Evolutionary conservation across 2,113 vertebrate genomes (phyloP).

Genomic region (Pseudorasbora parva): DNA sequence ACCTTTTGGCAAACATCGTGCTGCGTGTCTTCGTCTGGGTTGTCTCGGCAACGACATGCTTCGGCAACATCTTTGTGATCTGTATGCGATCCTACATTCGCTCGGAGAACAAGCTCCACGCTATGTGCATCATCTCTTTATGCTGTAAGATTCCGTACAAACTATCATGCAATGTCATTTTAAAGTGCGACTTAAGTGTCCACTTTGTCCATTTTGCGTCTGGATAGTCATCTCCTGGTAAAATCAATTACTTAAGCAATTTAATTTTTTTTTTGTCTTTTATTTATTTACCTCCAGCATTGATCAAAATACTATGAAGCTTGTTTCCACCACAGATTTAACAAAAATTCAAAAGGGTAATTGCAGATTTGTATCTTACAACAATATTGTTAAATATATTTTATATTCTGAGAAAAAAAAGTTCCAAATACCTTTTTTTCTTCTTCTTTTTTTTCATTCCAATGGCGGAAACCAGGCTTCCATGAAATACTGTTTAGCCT

Average conservation of each 20-base stretch:
- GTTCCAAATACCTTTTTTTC: too few relatives aligned
- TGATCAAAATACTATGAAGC: neutral
- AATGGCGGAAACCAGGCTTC: too few relatives aligned
- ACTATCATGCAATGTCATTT: neutral
- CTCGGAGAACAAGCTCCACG: constrained; percentile 94
- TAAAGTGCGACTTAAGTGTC: neutral
- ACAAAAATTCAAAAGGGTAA: too few relatives aligned
- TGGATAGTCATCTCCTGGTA: neutral
- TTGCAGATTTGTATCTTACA: too few relatives aligned
- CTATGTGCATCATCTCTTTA: constrained; percentile 94
- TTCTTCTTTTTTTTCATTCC: too few relatives aligned
- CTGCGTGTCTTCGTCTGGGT: constrained; percentile 97
- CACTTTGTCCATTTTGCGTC: neutral
- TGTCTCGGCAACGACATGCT: constrained; percentile 93
- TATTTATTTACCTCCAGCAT: neutral
- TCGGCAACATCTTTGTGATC: constrained; percentile 96
- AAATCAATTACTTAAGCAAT: neutral
- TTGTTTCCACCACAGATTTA: too few relatives aligned
- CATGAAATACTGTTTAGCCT: neutral
- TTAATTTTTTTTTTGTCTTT: neutral
- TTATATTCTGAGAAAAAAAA: too few relatives aligned
- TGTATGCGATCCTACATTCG: constrained; percentile 93
- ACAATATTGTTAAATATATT: too few relatives aligned
- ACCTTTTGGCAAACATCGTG: constrained; percentile 91
- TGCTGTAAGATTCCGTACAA: constrained; percentile 84